phyloP scores from a whole-genome alignment of 2,888 invertebrate genomes.

The Calameuta filiformis region DNA sequence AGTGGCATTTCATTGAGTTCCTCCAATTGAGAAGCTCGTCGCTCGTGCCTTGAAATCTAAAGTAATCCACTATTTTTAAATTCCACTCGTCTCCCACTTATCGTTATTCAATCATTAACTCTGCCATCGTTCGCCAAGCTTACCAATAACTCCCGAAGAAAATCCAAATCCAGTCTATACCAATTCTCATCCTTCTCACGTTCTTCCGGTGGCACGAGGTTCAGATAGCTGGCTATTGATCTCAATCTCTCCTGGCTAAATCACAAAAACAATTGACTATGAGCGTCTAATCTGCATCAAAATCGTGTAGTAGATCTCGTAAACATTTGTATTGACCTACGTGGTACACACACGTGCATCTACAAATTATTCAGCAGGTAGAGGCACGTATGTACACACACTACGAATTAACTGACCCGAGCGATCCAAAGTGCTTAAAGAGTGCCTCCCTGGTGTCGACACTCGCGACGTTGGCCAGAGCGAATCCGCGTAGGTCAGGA shows the following conservation, averaged over 20 bases:
- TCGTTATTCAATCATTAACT: not conserved
- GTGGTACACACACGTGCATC: not conserved
- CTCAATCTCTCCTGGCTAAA: slow-evolving; percentile 81
- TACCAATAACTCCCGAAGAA: slow-evolving; percentile 88
- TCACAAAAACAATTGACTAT: slow-evolving; percentile 30
- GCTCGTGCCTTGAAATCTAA: slow-evolving; percentile 86
- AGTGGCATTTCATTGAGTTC: slow-evolving; percentile 97
- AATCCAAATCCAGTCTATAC: slow-evolving; percentile 83
- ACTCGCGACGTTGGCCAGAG: slow-evolving; percentile 92
- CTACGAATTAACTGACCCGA: slow-evolving; percentile 69
- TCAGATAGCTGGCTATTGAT: slow-evolving; percentile 87
- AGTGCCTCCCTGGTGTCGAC: slow-evolving; percentile 91
- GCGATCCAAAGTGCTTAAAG: slow-evolving; percentile 84
- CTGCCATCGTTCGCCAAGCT: slow-evolving; percentile 42
- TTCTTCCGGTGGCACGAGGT: slow-evolving; percentile 83
- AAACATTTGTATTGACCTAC: slow-evolving; percentile 9
- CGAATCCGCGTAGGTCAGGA: slow-evolving; percentile 85
- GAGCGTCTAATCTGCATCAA: slow-evolving; percentile 9
- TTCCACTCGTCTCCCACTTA: not conserved
- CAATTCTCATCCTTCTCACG: slow-evolving; percentile 77
- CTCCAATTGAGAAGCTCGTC: slow-evolving; percentile 90
- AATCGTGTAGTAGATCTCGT: not conserved
- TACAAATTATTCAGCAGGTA: not conserved
- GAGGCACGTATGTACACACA: not conserved
- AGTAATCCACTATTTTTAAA: slow-evolving; percentile 23